Base-by-base conservation (phyloP, 2,888 invertebrate species). In the Perizoma affinitatum region DNA sequence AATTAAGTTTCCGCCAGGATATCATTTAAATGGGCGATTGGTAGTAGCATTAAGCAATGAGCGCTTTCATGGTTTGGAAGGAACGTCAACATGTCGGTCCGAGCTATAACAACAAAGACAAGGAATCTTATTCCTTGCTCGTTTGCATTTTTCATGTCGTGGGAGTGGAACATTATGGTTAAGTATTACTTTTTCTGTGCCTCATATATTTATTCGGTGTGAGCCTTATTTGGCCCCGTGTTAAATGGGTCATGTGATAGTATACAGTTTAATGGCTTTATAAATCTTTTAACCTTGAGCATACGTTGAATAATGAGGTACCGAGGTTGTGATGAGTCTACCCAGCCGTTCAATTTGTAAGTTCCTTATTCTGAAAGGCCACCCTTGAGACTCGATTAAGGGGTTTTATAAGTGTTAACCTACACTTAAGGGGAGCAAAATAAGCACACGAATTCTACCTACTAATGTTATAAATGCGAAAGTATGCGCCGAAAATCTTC, bases 211-310 rank as follows among this genome's bases (percentile, higher is more conserved):
- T 75, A 71, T 22, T 22, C 22, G 22, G 22, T 22, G 22, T 22
- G 22, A 22, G 22, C 70, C 11, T 44, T 82, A 78, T 79, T 74
- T 69, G 79, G 79, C 47, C 58, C 33, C 44, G 58, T 53, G 61
- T 70, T 68, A 69, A 74, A 71, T 68, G 71, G 62, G 58, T 66
- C 61, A 63, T 64, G 33, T 50, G 63, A 61, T 71, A 70, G 73
- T 63, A 70, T 61, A 59, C 65, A 55, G 40, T 45, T 68, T 70
- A 75, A 75, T 72, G 66, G 54, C 35, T 61, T 68, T 67, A 62
- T 73, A 61, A 58, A 58, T 67, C 60, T 58, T 63, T 49, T 42
- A 46, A 49, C 66, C 65, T 52, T 66, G 67, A 61, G 46, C 49
- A 44, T 66, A 58, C 46, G 49, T 41, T 54, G 60, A 61, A 61